Conservation (phyloP, 2,888 invertebrate species). For the Epistrophella euchroma region DNA sequence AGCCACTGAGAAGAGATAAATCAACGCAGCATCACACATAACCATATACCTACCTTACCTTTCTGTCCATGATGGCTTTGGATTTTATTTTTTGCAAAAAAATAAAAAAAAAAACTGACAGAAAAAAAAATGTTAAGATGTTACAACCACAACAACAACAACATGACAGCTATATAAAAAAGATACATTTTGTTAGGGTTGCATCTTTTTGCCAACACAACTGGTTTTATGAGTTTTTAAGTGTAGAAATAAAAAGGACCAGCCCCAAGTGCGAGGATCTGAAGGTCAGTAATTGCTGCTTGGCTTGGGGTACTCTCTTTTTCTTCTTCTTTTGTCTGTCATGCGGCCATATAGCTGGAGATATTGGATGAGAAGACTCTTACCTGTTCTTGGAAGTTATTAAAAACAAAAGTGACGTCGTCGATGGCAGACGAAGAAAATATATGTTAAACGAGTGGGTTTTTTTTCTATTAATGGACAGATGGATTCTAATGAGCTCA, state of each 20-base stretch:
- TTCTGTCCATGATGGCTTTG: constrained; percentile 33
- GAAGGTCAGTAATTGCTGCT: constrained; percentile 72
- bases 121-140: constrained; percentile 56
- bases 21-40: constrained; percentile 61
- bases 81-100: constrained; percentile 43
- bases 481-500: constrained; percentile 57
- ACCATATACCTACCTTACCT: constrained; percentile 22
- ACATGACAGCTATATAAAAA: constrained; percentile 66
- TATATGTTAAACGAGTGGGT: constrained; percentile 47
- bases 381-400: constrained; percentile 69
- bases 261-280: constrained; percentile 39
- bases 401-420: constrained; percentile 71
- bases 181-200: constrained; percentile 41
- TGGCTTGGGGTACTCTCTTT: constrained; percentile 8
- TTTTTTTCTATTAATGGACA: constrained; percentile 43
- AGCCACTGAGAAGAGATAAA: constrained; percentile 48
- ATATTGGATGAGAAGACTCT: background rate
- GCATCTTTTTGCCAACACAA: constrained; percentile 45
- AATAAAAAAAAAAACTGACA: background rate
- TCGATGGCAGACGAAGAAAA: constrained; percentile 16
- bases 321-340: background rate
- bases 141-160: constrained; percentile 54
- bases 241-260: constrained; percentile 19
- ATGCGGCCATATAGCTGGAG: background rate
- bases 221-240: constrained; percentile 54